A percentile compares a stretch with the other conserved stretches of the same genome.
These are phyloP conservation scores for Podilymbus podiceps DNA, from an alignment of 2,113 vertebrate species.

Conservation along the genomic window DNA sequence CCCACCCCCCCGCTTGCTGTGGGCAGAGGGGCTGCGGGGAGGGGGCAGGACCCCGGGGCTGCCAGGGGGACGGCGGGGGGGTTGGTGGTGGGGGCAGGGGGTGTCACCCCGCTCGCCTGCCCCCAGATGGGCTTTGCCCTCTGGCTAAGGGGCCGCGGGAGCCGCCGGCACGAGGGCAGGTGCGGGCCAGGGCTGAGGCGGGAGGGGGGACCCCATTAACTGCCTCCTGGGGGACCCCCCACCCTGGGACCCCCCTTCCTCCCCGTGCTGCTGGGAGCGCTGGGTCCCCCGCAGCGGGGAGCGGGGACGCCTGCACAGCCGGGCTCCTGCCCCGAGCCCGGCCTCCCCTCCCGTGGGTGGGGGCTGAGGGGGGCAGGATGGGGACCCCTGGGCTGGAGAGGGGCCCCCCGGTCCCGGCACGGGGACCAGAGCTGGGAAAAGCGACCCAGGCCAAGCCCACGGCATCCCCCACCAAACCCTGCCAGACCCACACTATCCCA, in stretches of 20 bases:
- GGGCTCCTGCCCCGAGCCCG: neutral
- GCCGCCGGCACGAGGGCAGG: neutral
- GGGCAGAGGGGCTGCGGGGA: neutral
- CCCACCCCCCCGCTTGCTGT: rapidly evolving
- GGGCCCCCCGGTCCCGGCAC: rapidly evolving
- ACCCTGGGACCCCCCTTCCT: neutral
- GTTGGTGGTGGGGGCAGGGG: neutral
- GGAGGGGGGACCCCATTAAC: neutral
- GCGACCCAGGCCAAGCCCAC: neutral
- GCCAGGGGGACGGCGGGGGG: too few relatives aligned
- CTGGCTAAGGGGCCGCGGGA: neutral
- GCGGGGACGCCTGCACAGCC: rapidly evolving
- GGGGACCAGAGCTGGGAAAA: neutral
- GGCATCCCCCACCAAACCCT: too few relatives aligned
- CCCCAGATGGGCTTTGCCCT: neutral
- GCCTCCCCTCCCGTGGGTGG: slow-evolving; percentile 47
- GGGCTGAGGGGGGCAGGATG: too few relatives aligned
- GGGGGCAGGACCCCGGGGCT: neutral
- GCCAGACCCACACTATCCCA: too few relatives aligned
- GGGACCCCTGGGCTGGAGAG: neutral
- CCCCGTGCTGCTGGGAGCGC: neutral
- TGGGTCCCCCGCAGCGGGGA: too few relatives aligned
- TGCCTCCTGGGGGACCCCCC: neutral
- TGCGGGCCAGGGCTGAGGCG: neutral
- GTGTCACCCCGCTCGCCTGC: neutral